Conservation (phyloP, 92 coral and sea anemone species). For the Actinostola sp. region DNA sequence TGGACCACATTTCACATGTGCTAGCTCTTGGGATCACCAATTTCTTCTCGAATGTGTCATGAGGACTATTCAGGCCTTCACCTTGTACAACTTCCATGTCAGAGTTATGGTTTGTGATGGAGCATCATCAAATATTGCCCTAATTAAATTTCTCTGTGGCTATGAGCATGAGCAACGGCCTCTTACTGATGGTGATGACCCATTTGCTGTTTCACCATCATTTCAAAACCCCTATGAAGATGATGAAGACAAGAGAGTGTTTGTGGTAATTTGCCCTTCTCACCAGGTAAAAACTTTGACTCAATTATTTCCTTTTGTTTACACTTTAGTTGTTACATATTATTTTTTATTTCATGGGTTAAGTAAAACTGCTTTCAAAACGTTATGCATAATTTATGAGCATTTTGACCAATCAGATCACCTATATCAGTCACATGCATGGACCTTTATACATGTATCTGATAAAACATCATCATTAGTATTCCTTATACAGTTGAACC, state of each 20-base stretch:
- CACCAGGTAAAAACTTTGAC: constrained; percentile 32
- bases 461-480: no score
- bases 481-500: no score
- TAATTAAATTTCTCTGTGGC: constrained; percentile 13
- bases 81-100: constrained; percentile 35
- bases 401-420: constrained; percentile 4
- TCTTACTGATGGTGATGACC: neutral
- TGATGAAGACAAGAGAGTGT: neutral
- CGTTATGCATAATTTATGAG: neutral
- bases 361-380: neutral
- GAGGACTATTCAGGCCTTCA: constrained; percentile 44
- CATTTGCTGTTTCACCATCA: neutral
- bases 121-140: constrained; percentile 42
- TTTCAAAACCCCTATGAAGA: constrained; percentile 26
- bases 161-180: constrained; percentile 1
- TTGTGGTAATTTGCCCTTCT: constrained; percentile 24
- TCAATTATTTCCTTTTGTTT: constrained; percentile 9
- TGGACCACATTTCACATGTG: constrained; percentile 58
- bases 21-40: constrained; percentile 44
- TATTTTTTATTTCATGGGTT: constrained; percentile 3
- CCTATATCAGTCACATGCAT: neutral
- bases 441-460: no score
- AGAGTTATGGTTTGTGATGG: constrained; percentile 50
- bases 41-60: constrained; percentile 50
- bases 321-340: neutral